These are phyloP conservation scores for Margaritifera margaritifera DNA, from an alignment of 2,888 invertebrate genomes.

Conservation along the genomic window DNA sequence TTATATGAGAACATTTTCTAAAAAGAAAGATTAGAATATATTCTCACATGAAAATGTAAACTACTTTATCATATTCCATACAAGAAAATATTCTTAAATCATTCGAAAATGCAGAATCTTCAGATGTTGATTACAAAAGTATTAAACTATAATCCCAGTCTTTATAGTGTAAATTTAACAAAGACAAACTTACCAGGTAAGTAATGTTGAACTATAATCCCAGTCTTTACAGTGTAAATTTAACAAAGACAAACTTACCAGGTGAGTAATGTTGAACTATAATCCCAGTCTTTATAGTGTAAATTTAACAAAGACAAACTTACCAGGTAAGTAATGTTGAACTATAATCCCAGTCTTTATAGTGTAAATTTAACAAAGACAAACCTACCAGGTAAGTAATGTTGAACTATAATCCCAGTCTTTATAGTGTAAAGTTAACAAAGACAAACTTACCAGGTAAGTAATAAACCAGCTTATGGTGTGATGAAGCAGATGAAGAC, in stretches of 20 bases:
- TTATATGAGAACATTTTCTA: too few species aligned
- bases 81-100: too few species aligned
- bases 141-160: not conserved
- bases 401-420: not conserved
- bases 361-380: too few species aligned
- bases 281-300: not conserved
- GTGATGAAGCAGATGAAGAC: slow-evolving; percentile 57
- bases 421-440: not conserved
- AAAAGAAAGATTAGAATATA: too few species aligned
- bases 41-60: too few species aligned
- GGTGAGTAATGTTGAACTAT: slow-evolving; percentile 61
- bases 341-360: not conserved
- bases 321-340: slow-evolving; percentile 57
- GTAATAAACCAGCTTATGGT: slow-evolving; percentile 63
- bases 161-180: not conserved
- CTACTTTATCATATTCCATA: too few species aligned
- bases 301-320: slow-evolving; percentile 16
- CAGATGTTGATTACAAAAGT: too few species aligned
- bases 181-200: slow-evolving; percentile 53
- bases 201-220: too few species aligned
- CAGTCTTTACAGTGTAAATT: not conserved
- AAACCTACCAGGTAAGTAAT: not conserved
- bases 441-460: slow-evolving; percentile 53
- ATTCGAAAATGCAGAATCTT: too few species aligned
- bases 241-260: slow-evolving; percentile 43